Conservation (phyloP, 2,797 vertebrate genomes). For the Scolopax rusticola region DNA sequence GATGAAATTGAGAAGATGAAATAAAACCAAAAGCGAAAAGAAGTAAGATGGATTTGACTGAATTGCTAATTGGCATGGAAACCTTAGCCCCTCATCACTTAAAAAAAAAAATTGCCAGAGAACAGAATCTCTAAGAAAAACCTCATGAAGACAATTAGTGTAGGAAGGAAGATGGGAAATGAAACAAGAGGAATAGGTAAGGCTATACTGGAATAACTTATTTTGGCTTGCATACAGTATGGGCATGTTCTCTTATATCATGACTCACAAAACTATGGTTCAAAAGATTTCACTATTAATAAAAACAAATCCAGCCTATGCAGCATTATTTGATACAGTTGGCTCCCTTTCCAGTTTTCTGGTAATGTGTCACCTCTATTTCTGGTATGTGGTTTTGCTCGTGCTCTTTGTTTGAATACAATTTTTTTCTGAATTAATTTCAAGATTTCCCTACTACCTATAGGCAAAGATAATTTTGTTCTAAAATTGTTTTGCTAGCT, state of each 20-base stretch:
- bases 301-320: background rate
- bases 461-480: background rate
- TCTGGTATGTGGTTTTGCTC: background rate
- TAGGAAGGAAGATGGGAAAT: background rate
- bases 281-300: background rate
- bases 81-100: background rate
- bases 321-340: background rate
- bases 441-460: background rate
- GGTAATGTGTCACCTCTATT: background rate
- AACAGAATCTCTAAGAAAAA: background rate
- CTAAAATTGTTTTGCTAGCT: background rate
- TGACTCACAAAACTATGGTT: background rate
- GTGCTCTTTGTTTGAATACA: rapidly evolving
- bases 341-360: background rate
- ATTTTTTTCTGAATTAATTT: background rate
- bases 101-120: background rate
- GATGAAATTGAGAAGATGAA: conserved; percentile 15
- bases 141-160: background rate
- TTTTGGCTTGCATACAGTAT: background rate
- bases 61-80: background rate
- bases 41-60: background rate
- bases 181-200: background rate
- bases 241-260: background rate
- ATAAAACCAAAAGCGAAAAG: conserved; percentile 31
- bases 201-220: background rate